These are phyloP conservation scores for Sebastes dallii DNA, from an alignment of 2,797 vertebrate species.

Conservation along the genomic window DNA sequence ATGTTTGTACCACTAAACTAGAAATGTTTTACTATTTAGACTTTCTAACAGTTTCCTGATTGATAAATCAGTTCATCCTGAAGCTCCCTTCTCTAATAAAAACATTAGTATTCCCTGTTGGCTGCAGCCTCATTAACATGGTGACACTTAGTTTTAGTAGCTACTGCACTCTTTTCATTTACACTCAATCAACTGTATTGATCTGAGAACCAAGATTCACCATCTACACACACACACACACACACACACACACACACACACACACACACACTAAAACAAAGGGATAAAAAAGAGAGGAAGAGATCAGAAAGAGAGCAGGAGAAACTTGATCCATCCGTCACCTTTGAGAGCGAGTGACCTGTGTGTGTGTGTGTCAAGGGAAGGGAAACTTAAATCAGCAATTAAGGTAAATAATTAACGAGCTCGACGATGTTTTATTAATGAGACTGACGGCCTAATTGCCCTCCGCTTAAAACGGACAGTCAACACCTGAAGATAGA, in stretches of 20 bases:
- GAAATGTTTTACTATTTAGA: not conserved
- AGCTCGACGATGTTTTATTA: constrained; percentile 86
- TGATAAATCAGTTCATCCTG: not conserved
- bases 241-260: not conserved
- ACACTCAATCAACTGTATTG: constrained; percentile 70
- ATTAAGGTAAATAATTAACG: constrained; percentile 95
- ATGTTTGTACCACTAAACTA: not conserved
- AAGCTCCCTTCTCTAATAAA: constrained; percentile 5
- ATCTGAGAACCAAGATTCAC: constrained; percentile 34
- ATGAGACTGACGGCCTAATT: constrained; percentile 85
- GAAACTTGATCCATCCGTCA: constrained; percentile 67
- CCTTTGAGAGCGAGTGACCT: constrained; percentile 64
- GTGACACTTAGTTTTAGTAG: constrained; percentile 35
- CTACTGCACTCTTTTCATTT: constrained; percentile 62
- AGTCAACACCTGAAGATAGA: constrained; percentile 74
- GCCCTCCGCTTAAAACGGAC: constrained; percentile 76
- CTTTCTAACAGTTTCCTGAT: not conserved
- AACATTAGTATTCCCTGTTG: constrained; percentile 31
- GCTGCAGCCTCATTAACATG: constrained; percentile 36
- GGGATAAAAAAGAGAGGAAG: constrained; percentile 11
- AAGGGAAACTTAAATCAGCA: constrained; percentile 89
- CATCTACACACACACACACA: not conserved
- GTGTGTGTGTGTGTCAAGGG: constrained; percentile 68
- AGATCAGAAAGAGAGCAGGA: constrained; percentile 24
- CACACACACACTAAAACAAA: not conserved